Conservation (phyloP, 1,140 invertebrate genomes). For the Atta texana region DNA sequence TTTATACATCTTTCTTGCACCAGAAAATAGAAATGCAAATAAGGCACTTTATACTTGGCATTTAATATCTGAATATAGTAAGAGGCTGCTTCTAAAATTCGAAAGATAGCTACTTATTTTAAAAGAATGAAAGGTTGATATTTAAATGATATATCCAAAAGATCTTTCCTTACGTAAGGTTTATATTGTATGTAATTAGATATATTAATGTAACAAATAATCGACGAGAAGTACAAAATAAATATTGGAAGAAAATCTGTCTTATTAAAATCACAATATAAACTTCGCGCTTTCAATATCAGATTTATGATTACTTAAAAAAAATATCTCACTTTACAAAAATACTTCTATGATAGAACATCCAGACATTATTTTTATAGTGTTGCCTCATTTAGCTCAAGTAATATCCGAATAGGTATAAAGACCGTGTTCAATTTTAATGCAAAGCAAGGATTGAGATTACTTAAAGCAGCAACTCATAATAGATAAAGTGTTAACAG, state of each 20-base stretch:
- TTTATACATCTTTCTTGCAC: not conserved
- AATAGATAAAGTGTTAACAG: too few relatives aligned
- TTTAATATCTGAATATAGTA: not conserved
- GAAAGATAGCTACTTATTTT: not conserved
- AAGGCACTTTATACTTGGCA: not conserved
- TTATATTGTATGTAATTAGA: not conserved
- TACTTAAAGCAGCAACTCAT: not conserved
- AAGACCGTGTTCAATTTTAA: not conserved
- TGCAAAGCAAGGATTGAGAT: too few relatives aligned
- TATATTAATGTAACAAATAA: too few relatives aligned
- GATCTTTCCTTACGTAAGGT: not conserved
- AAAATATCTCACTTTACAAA: not conserved
- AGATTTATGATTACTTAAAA: too few relatives aligned
- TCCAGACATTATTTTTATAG: not conserved
- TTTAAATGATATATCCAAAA: not conserved
- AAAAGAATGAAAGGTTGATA: not conserved
- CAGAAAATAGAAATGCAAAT: conserved; percentile 29
- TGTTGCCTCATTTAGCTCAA: not conserved
- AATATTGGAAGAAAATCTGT: too few relatives aligned
- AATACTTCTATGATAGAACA: not conserved
- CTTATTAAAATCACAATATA: not conserved
- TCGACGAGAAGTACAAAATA: too few relatives aligned
- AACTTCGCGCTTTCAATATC: not conserved
- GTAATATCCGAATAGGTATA: not conserved
- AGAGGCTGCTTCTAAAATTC: not conserved